Base-by-base conservation (phyloP, 1,140 invertebrate species). In the Calliopsis andreniformis region DNA sequence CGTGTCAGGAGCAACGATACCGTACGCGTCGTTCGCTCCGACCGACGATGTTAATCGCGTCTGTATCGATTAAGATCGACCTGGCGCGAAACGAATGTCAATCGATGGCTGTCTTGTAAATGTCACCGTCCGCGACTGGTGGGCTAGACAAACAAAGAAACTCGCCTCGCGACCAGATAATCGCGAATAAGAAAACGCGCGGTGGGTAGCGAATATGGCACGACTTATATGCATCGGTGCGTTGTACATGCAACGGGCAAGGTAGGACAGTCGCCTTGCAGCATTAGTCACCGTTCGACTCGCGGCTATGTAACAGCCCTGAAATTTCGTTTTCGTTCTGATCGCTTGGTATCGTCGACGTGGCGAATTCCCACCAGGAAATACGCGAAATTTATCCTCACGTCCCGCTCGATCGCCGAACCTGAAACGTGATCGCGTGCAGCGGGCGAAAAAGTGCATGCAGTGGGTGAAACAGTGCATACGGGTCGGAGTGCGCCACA, bases 201-300 rank as follows among this genome's bases (percentile, higher is more conserved):
- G 23, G 76, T 86, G 83, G 84, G 79, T 10, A 77, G 85, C 64
- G 20, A 56, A 62, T 76, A 80, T 39, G 53, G 67, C 67, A 64
- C 56, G 76, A 76, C 79, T 83, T 82, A 51, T 78, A 82, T 70
- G 81, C 79, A 72, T 25, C 51, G 66, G 20, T 72, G 61, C 45
- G 73, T n/a, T 49, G 56, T 75, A 69, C 68, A 61, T 61, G 73
- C 66, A 77, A 68, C 49, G 20, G 63, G 56, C 5, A 49, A 82
- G 76, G 75, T 73, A 82, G 68, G 59, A 82, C 43, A 80, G 42
- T 49, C 67, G 68, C 35, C 72, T 61, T 59, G 59, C 47, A 39
- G 79, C 71, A 83, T 87, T 85, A 86, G 86, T 87, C 86, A 87
- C 47, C 80, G 76, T 85, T 86, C 81, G 77, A 62, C 80, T 80